A percentile compares a stretch with the other conserved stretches of the same genome.
Conservation (phyloP, 2,113 vertebrate genomes). For the Megaceryle maxima region DNA sequence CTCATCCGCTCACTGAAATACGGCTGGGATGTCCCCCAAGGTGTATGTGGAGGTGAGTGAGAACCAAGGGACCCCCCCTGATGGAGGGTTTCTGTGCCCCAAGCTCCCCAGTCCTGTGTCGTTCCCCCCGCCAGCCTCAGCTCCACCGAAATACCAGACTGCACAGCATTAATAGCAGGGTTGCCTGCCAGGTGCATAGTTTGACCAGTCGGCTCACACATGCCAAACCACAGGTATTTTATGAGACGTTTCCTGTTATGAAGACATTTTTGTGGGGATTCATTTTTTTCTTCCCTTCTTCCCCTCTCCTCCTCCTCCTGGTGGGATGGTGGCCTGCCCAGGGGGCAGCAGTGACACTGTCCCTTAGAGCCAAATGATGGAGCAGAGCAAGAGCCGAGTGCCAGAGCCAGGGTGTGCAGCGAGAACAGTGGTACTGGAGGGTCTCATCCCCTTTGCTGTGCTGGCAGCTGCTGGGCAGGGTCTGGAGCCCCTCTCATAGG, state of each 20-base stretch:
- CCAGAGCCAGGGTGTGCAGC: rapidly evolving
- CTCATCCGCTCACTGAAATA: rapidly evolving
- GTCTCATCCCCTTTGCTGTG: rapidly evolving
- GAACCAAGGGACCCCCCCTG: background rate
- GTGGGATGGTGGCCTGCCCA: background rate
- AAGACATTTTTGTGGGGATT: slow-evolving; percentile 75
- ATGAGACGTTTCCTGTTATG: slow-evolving; percentile 84
- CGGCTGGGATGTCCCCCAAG: rapidly evolving
- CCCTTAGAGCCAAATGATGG: background rate
- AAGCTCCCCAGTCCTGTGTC: background rate
- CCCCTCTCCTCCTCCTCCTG: background rate
- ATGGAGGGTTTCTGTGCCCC: background rate
- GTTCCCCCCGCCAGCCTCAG: background rate
- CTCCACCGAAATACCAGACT: slow-evolving; percentile 72
- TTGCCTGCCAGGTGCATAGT: slow-evolving; percentile 78
- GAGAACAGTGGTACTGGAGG: background rate
- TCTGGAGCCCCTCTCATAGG: background rate
- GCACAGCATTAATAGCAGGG: slow-evolving; percentile 68
- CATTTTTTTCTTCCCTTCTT: slow-evolving; percentile 17
- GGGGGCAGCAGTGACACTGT: background rate
- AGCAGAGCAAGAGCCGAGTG: background rate
- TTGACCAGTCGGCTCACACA: slow-evolving; percentile 60
- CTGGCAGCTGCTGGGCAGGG: background rate
- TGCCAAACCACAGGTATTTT: slow-evolving; percentile 84
- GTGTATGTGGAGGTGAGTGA: rapidly evolving